phyloP scores from a whole-genome alignment of 2,888 invertebrate genomes.

The Iphiclides podalirius region DNA sequence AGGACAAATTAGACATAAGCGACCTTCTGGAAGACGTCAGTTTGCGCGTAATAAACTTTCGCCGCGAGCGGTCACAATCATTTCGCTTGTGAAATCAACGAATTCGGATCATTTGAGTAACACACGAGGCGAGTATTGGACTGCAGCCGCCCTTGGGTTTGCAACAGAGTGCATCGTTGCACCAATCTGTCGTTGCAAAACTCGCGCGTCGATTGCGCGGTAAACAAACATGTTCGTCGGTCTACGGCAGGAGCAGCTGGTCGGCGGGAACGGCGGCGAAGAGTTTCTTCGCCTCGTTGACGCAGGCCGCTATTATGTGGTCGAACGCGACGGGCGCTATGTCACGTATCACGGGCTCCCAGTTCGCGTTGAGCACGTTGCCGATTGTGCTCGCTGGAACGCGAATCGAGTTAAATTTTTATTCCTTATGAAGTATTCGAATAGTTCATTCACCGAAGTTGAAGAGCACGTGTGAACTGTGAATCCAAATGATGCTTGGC shows the following conservation, averaged over 20 bases:
- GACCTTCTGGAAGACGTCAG: too few relatives aligned
- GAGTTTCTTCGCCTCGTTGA: slow-evolving; percentile 66
- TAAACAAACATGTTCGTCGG: not conserved
- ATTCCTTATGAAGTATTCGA: too few relatives aligned
- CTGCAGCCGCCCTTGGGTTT: slow-evolving; percentile 7
- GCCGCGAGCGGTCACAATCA: not conserved
- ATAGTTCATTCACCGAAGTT: too few relatives aligned
- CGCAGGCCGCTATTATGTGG: slow-evolving; percentile 68
- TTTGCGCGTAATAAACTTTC: not conserved
- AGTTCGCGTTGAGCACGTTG: slow-evolving; percentile 66
- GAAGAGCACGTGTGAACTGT: too few relatives aligned
- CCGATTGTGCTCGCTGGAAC: slow-evolving; percentile 63
- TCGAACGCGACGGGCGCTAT: slow-evolving; percentile 68
- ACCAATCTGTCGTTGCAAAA: slow-evolving; percentile 12
- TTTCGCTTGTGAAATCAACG: not conserved
- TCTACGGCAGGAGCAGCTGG: slow-evolving; percentile 48
- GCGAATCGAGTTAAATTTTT: too few relatives aligned
- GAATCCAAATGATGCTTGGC: not conserved
- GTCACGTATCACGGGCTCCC: slow-evolving; percentile 73
- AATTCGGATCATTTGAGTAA: not conserved
- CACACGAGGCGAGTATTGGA: too few relatives aligned
- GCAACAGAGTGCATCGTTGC: not conserved
- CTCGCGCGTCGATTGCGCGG: not conserved
- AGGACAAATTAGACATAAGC: too few relatives aligned
- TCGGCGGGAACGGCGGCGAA: slow-evolving; percentile 59